phyloP scores from a whole-genome alignment of 1,140 invertebrate species.

The Potamilus streckersoni region DNA sequence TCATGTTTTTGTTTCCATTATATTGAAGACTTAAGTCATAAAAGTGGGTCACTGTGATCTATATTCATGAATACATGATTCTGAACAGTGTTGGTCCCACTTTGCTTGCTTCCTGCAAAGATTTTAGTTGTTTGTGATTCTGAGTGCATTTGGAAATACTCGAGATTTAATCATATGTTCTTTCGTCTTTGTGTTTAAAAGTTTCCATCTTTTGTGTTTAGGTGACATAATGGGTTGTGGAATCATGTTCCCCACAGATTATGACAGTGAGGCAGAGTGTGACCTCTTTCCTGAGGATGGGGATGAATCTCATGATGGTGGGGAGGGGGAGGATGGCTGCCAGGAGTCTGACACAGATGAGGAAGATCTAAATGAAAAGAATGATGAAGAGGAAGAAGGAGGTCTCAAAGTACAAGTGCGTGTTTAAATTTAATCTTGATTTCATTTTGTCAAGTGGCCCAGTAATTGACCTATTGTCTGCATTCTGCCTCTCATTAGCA shows the following conservation, averaged over 20 bases:
- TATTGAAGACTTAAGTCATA: no score
- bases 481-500: no score
- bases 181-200: no score
- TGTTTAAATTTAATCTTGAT: slow-evolving; percentile 5
- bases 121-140: background rate
- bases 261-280: slow-evolving; percentile 66
- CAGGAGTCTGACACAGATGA: slow-evolving; percentile 62
- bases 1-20: no score
- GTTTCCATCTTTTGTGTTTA: slow-evolving; percentile 12
- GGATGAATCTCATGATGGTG: slow-evolving; percentile 54
- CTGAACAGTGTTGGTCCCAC: no score
- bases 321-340: slow-evolving; percentile 46
- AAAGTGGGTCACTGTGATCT: no score
- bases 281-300: slow-evolving; percentile 60
- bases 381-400: slow-evolving; percentile 29
- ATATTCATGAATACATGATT: background rate
- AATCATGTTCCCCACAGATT: slow-evolving; percentile 72
- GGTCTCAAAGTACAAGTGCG: slow-evolving; percentile 52
- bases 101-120: no score
- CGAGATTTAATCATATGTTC: no score
- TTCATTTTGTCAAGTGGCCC: background rate
- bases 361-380: slow-evolving; percentile 52
- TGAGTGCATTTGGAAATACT: no score
- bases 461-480: background rate
- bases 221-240: slow-evolving; percentile 75